Percentiles rank a stretch among this genome's conserved stretches.
Conservation (phyloP, 2,797 vertebrate species). For the Scarus forsteni region DNA sequence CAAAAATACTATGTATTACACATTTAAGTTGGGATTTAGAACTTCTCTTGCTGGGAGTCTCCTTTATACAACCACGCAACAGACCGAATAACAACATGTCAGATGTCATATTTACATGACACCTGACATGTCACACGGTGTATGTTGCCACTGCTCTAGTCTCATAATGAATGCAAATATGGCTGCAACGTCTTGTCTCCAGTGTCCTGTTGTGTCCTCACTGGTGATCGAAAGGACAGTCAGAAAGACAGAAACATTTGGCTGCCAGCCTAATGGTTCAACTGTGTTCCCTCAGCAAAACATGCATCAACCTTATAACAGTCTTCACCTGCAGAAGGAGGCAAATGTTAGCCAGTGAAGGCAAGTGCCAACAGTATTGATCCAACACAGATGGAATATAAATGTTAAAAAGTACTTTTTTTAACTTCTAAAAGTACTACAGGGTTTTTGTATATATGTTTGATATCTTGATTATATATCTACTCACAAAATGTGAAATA, state of each 20-base stretch:
- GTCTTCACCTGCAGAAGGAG: too few relatives aligned
- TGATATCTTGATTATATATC: too few relatives aligned
- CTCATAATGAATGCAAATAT: conserved; percentile 22
- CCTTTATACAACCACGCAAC: too few relatives aligned
- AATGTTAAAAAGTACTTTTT: too few relatives aligned
- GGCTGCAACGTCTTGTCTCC: background rate
- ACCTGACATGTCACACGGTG: background rate
- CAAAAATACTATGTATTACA: background rate
- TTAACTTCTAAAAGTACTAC: too few relatives aligned
- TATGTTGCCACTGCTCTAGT: conserved; percentile 12
- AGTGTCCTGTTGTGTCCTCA: conserved; percentile 31
- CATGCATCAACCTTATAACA: conserved; percentile 8
- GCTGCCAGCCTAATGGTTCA: conserved; percentile 52
- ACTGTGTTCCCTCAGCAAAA: conserved; percentile 24
- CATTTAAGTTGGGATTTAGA: background rate
- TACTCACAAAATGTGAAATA: too few relatives aligned
- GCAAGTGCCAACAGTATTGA: too few relatives aligned
- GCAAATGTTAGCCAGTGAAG: too few relatives aligned
- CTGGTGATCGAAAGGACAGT: conserved; percentile 38
- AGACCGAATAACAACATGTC: too few relatives aligned
- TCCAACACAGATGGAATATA: too few relatives aligned
- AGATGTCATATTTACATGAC: too few relatives aligned
- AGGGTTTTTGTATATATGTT: too few relatives aligned
- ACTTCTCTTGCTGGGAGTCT: background rate
- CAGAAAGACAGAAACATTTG: conserved; percentile 44